These are phyloP conservation scores for Palaemon carinicauda DNA, from an alignment of 1,140 invertebrate genomes.

Conservation along the genomic window DNA sequence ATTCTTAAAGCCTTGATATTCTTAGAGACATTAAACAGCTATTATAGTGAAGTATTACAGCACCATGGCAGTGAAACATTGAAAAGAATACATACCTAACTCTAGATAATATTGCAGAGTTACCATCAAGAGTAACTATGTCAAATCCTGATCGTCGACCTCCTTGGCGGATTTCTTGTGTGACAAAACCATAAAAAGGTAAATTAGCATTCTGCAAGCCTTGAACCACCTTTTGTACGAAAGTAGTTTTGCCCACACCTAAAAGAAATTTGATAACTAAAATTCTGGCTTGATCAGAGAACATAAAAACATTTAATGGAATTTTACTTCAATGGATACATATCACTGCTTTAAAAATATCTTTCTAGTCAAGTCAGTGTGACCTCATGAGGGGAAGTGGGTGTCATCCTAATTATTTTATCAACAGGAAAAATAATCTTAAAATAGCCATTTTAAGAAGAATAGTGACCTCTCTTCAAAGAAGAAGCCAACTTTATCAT, in stretches of 20 bases:
- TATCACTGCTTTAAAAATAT: too few species aligned
- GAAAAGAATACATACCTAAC: conserved; percentile 55
- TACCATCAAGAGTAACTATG: conserved; percentile 68
- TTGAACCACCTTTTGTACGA: conserved; percentile 68
- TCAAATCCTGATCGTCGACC: conserved; percentile 71
- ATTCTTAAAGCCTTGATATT: not conserved
- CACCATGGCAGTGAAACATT: not conserved
- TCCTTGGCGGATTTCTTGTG: conserved; percentile 70
- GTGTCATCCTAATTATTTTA: too few species aligned
- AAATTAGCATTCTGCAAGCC: conserved; percentile 63
- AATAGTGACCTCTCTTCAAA: too few species aligned
- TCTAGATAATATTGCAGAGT: conserved; percentile 67
- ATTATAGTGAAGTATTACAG: not conserved
- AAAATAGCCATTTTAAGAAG: too few species aligned
- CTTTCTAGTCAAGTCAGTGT: too few species aligned
- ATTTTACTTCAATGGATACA: too few species aligned
- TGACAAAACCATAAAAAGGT: conserved; percentile 71
- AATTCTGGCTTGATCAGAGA: too few species aligned
- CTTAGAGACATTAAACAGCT: not conserved
- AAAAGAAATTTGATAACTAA: not conserved
- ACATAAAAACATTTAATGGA: too few species aligned
- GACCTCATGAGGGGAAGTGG: too few species aligned
- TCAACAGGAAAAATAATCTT: too few species aligned
- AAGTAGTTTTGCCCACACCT: conserved; percentile 73
- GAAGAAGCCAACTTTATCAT: too few species aligned